phyloP scores from a whole-genome alignment of 2,797 vertebrate genomes.

The Borostomias antarcticus region DNA sequence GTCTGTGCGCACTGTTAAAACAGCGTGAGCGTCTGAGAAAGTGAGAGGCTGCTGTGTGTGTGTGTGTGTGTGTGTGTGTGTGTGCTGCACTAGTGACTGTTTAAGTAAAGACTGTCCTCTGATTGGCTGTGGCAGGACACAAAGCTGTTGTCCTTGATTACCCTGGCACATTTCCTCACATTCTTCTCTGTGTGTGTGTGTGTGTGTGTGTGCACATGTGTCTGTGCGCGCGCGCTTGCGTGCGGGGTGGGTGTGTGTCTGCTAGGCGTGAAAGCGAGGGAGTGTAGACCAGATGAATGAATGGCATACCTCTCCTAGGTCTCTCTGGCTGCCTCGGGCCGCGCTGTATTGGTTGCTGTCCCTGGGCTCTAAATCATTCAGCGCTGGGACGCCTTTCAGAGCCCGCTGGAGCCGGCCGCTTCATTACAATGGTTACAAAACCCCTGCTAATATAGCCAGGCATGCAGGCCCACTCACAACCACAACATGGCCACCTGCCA shows the following conservation, averaged over 20 bases:
- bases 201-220: constrained; percentile 5
- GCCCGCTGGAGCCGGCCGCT: constrained; percentile 49
- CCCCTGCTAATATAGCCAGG: constrained; percentile 69
- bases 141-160: constrained; percentile 51
- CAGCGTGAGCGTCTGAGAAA: neutral
- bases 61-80: neutral
- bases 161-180: constrained; percentile 45
- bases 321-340: constrained; percentile 32
- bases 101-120: constrained; percentile 22
- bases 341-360: constrained; percentile 43
- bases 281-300: constrained; percentile 56
- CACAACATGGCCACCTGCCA: constrained; percentile 71
- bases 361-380: constrained; percentile 52
- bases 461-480: constrained; percentile 64
- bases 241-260: constrained; percentile 35
- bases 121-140: constrained; percentile 46
- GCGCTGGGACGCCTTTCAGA: constrained; percentile 45
- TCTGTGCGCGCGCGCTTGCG: too few species aligned
- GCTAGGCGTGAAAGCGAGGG: constrained; percentile 38
- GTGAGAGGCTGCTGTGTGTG: neutral
- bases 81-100: neutral
- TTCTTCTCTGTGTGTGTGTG: constrained; percentile 36
- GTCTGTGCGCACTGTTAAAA: neutral
- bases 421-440: constrained; percentile 69
- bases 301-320: constrained; percentile 55